Conservation (phyloP, 2,113 vertebrate genomes). For the Variabilichromis moorii region DNA sequence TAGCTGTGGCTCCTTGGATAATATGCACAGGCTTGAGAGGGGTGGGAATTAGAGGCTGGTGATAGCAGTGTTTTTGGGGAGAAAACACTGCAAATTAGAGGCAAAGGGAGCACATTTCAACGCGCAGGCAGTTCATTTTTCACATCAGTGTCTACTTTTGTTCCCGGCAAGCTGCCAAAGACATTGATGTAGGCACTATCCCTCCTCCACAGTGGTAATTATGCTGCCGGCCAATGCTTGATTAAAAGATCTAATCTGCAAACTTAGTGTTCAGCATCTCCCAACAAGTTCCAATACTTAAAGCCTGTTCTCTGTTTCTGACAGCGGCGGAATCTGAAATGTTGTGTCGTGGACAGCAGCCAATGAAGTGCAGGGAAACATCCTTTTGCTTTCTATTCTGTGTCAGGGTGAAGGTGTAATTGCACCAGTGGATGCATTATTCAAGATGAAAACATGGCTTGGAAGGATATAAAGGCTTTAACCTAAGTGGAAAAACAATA, state of each 20-base stretch:
- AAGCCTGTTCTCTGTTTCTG: background rate
- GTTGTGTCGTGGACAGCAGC: constrained; percentile 6
- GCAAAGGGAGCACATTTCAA: constrained; percentile 34
- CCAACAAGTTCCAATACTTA: constrained; percentile 39
- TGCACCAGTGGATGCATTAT: constrained; percentile 46
- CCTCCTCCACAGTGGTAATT: constrained; percentile 55
- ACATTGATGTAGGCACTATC: constrained; percentile 49
- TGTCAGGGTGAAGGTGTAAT: constrained; percentile 49
- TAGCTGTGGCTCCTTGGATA: background rate
- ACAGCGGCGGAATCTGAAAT: background rate
- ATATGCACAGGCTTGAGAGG: background rate
- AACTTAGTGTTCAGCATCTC: constrained; percentile 52
- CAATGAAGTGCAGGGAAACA: constrained; percentile 29
- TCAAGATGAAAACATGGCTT: constrained; percentile 22
- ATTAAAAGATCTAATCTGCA: constrained; percentile 64
- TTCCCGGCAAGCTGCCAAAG: constrained; percentile 44
- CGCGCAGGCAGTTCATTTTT: constrained; percentile 44
- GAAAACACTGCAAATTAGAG: constrained; percentile 29
- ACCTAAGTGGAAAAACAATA: background rate
- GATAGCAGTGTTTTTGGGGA: constrained; percentile 16
- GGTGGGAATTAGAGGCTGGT: constrained; percentile 1
- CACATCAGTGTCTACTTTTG: constrained; percentile 55
- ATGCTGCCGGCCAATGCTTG: constrained; percentile 47
- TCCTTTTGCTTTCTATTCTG: constrained; percentile 37
- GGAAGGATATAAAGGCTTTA: constrained; percentile 7